Evolutionary conservation across 2,888 invertebrate genomes (phyloP).

Genomic region (Ennomos erosarius): DNA sequence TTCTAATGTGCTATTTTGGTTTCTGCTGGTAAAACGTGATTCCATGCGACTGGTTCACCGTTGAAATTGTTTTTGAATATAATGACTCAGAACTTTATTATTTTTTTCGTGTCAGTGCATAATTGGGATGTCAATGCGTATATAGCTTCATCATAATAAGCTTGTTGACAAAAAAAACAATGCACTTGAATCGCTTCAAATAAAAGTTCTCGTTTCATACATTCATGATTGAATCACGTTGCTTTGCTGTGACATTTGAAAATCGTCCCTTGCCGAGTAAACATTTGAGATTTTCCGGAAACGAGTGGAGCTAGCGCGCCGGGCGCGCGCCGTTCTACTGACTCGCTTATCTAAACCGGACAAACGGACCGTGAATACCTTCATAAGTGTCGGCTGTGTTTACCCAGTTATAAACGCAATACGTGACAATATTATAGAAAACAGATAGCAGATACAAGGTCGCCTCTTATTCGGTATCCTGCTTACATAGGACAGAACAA

Average conservation of each 20-base stretch:
- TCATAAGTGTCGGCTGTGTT: neutral
- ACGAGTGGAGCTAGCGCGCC: slow-evolving; percentile 3
- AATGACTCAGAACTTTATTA: too few species aligned
- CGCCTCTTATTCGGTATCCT: neutral
- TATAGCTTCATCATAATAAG: too few species aligned
- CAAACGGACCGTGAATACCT: neutral
- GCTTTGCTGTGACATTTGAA: slow-evolving; percentile 2
- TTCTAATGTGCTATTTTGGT: too few species aligned
- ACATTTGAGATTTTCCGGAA: slow-evolving; percentile 9
- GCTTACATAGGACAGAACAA: slow-evolving; percentile 1
- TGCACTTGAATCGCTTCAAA: too few species aligned
- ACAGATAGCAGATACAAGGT: neutral
- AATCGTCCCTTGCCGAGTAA: neutral
- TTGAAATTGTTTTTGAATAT: too few species aligned
- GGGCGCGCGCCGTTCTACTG: neutral
- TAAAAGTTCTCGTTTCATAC: too few species aligned
- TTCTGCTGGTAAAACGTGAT: too few species aligned
- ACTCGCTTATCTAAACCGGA: slow-evolving; percentile 4
- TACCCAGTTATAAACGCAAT: neutral
- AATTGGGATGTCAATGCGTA: too few species aligned
- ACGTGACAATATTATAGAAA: neutral
- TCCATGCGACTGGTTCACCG: too few species aligned
- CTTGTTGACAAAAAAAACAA: too few species aligned
- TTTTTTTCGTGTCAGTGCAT: too few species aligned
- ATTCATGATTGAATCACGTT: neutral